Evolutionary conservation across 2,797 vertebrate genomes (phyloP).

Genomic region (Ctenopoma kingsleyae): DNA sequence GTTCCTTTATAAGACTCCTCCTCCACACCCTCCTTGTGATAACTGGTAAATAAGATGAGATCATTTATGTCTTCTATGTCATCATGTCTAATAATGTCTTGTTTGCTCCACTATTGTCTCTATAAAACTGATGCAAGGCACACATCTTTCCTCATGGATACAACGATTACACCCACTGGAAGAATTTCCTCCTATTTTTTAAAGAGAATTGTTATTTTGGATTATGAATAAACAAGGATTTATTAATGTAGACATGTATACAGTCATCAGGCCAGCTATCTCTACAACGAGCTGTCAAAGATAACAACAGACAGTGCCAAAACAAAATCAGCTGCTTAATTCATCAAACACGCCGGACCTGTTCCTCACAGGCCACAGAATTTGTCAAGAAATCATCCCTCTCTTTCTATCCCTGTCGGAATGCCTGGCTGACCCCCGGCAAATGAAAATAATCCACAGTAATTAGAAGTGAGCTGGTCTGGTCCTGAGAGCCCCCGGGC

Average conservation of each 20-base stretch:
- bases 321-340: constrained; percentile 84
- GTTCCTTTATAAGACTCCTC: not conserved
- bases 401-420: constrained; percentile 82
- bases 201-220: not conserved
- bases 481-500: constrained; percentile 93
- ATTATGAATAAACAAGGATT: not conserved
- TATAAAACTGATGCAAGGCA: constrained; percentile 12
- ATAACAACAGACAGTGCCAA: constrained; percentile 70
- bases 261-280: constrained; percentile 21
- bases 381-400: constrained; percentile 89
- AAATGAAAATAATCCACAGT: constrained; percentile 99
- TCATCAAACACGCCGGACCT: constrained; percentile 81
- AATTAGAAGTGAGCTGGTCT: constrained; percentile 98
- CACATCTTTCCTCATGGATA: not conserved
- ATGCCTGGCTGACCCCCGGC: constrained; percentile 93
- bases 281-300: constrained; percentile 43
- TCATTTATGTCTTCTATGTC: constrained; percentile 23
- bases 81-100: constrained; percentile 20
- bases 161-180: not conserved
- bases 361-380: constrained; percentile 81
- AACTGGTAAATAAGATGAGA: constrained; percentile 34
- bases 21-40: not conserved
- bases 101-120: constrained; percentile 18
- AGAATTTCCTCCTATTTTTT: not conserved
- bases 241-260: constrained; percentile 9